phyloP scores from a whole-genome alignment of 1,140 invertebrate genomes.

The Trichomalopsis sarcophagae region DNA sequence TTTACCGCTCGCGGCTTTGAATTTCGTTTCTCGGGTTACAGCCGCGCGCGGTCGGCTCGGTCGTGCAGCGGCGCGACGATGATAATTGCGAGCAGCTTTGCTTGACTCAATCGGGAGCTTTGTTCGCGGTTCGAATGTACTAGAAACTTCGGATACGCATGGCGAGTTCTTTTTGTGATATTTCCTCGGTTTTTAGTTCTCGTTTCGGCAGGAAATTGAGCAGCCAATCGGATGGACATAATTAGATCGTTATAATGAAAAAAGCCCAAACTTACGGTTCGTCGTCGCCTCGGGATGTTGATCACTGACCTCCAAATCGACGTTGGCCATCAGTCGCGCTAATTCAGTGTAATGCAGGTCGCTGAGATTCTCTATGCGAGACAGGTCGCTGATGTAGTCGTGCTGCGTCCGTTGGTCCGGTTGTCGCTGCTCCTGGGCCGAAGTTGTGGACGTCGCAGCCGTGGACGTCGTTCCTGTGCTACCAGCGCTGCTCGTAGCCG shows the following conservation, averaged over 20 bases:
- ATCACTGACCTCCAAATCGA: constrained; percentile 1
- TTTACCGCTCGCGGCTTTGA: constrained; percentile 5
- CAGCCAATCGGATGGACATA: too few relatives aligned
- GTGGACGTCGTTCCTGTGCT: not conserved
- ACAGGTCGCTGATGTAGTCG: constrained; percentile 68
- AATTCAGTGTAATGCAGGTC: not conserved
- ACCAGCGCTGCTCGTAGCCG: constrained; percentile 35
- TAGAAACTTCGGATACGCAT: too few relatives aligned
- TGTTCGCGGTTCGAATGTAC: too few relatives aligned
- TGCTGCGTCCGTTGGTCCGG: constrained; percentile 59
- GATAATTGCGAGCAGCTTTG: not conserved
- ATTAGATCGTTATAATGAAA: not conserved
- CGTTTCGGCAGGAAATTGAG: too few relatives aligned
- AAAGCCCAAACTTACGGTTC: constrained; percentile 8
- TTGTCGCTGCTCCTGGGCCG: constrained; percentile 5
- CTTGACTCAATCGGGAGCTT: not conserved
- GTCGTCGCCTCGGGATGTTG: constrained; percentile 33
- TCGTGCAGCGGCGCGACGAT: not conserved
- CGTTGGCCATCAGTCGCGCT: not conserved
- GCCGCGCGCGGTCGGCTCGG: not conserved
- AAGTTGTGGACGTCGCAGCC: too few relatives aligned
- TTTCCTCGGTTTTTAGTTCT: too few relatives aligned
- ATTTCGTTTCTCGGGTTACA: constrained; percentile 27
- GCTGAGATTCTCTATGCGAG: constrained; percentile 62
- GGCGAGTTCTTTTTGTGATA: too few relatives aligned